Base-by-base conservation (phyloP, 2,888 invertebrate species). In the Leptothorax acervorum region DNA sequence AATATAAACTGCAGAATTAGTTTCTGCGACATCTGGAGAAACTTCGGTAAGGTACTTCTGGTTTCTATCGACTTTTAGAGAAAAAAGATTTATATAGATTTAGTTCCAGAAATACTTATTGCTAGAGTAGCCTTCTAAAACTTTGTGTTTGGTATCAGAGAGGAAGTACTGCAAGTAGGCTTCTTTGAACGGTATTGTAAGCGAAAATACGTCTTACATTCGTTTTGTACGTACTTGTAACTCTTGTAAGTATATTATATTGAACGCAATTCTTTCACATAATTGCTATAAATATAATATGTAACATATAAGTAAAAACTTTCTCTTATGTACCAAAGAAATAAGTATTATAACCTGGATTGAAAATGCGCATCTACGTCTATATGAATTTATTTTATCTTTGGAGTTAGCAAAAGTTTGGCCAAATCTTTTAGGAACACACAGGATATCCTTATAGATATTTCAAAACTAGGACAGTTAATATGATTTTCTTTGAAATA, bases 341-440 rank as follows among this genome's bases (percentile, higher is more conserved):
- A 55, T 51, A 18, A 51, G 6, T 18, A 18, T 51, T 75, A 18
- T 76, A 51, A 68, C 6, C 23, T 1, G 18, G 11, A 66, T 31
- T 51, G 23, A 76, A 76, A 35, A 51, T 39, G 35, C 23, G 11
- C 35, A 12, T 28, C 9, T n/a, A 55, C 57, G 23, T 76, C 57
- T 57, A 68, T 45, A 45, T n/a, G 6, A 78, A 51, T 78, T 60
- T 70, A 70, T 55, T 78, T 70, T 39, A 48, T 70, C 53, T n/a
- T 53, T 42, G 18, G 51, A 70, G 35, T 75, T 76, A 39, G 12
- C 55, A 42, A 12, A 78, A 68, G 75, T 76, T 68, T 51, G 51
- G 39, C 28, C 53, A 39, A 76, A 76, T 76, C 70, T 68, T 76
- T 68, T 39, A 68, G 51, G 15, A 66, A 53, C 39, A 76, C 76